Evolutionary conservation across 2,888 invertebrate species (phyloP), one percentile per base, ranked within the genome.

Genomic region (Stenchaetothrips biformis): DNA sequence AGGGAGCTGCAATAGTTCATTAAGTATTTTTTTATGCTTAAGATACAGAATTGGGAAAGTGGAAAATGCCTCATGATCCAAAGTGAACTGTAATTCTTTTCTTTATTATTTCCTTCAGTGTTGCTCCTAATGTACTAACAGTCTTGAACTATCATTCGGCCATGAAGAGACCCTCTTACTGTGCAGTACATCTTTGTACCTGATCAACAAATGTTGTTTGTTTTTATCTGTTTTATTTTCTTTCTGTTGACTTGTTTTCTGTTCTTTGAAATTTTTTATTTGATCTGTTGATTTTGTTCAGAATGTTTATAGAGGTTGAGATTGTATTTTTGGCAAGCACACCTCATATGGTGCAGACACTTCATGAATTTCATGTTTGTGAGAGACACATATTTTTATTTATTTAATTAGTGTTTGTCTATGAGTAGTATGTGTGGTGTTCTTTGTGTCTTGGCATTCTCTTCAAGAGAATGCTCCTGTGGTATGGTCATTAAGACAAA

Each of bases 401-500:
- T 74, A 74, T 74, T 21, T 21, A 25, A 25, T n/a, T 25, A 74
- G 8, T 8, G 67, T 74, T 74, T 25, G 67, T 18, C 6, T 59
- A 74, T 74, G 67, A 25, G 67, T 74, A 25, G 67, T 74, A 25
- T 74, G 37, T 37, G 37, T 37, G 37, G 37, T 37, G 37, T 74
- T 25, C 21, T 74, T 74, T 74, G 67, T 74, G 67, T 74, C 67
- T 74, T 74, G 67, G 67, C 25, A 25, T 74, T 74, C 67, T 74
- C 25, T 74, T 74, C 25, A 21, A 25, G 25, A 74, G 67, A 74
- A 74, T 74, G 67, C 25, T 74, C 25, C 8, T 74, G 67, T 74
- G 67, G 67, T 74, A 74, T 74, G 67, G 67, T 74, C 67, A 74
- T 74, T 74, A 74, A 74, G 67, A 74, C 67, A 74, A 74, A 74